Percentiles rank a stretch among this genome's conserved stretches.
Conservation (phyloP, 2,113 vertebrate genomes). For the Salvelinus fontinalis region DNA sequence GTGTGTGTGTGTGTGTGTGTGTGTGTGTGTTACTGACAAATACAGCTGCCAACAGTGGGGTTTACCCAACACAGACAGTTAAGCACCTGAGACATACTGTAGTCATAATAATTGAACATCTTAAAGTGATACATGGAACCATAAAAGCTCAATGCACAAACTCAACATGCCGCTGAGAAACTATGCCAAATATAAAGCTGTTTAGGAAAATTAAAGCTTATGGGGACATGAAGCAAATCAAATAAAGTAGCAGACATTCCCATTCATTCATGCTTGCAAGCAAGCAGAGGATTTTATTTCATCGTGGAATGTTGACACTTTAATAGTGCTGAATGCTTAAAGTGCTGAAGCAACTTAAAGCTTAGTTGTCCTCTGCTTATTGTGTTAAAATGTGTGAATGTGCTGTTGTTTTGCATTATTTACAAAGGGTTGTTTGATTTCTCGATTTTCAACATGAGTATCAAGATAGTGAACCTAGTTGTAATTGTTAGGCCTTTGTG, state of each 20-base stretch:
- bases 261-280: slow-evolving; percentile 50
- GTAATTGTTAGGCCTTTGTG: too few species aligned
- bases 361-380: slow-evolving; percentile 17
- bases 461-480: too few species aligned
- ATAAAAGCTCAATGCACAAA: slow-evolving; percentile 60
- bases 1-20: slow-evolving; percentile 1
- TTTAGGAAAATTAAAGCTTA: slow-evolving; percentile 63
- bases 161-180: slow-evolving; percentile 54
- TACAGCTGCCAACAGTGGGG: slow-evolving; percentile 57
- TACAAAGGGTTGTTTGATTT: too few species aligned
- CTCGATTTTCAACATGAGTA: too few species aligned
- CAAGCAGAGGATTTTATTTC: slow-evolving; percentile 50
- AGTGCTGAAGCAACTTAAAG: slow-evolving; percentile 21
- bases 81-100: slow-evolving; percentile 58
- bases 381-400: slow-evolving; percentile 13
- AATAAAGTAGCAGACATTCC: slow-evolving; percentile 56
- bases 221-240: slow-evolving; percentile 60
- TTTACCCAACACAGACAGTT: slow-evolving; percentile 57
- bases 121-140: slow-evolving; percentile 56
- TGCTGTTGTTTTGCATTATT: not conserved
- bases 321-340: slow-evolving; percentile 47
- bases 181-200: slow-evolving; percentile 62
- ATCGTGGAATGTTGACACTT: slow-evolving; percentile 55
- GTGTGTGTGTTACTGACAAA: slow-evolving; percentile 40
- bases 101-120: slow-evolving; percentile 56